A percentile compares a stretch with the other conserved stretches of the same genome.
Evolutionary conservation across 2,888 invertebrate species (phyloP).

Genomic region (Trichacis sp.): DNA sequence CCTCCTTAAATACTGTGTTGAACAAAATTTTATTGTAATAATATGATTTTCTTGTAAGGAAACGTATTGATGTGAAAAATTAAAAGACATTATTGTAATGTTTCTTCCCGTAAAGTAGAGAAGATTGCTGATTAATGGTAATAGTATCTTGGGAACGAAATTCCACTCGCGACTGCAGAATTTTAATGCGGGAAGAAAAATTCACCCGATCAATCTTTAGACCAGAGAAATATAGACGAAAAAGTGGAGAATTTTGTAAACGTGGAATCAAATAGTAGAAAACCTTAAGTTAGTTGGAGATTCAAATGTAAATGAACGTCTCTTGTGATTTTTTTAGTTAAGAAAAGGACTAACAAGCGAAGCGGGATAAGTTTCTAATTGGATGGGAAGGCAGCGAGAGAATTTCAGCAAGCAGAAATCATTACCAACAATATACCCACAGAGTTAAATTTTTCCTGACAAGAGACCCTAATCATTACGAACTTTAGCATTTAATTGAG

Average conservation of each 20-base stretch:
- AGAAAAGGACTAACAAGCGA: conserved; percentile 7
- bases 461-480: too few relatives aligned
- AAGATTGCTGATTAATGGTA: conserved; percentile 1
- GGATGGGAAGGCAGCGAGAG: conserved; percentile 3
- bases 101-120: too few relatives aligned
- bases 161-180: background rate
- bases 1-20: too few relatives aligned
- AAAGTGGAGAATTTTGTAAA: too few relatives aligned
- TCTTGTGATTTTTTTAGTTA: background rate
- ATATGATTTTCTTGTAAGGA: too few relatives aligned
- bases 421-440: too few relatives aligned
- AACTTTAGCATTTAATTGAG: too few relatives aligned
- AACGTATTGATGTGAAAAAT: too few relatives aligned
- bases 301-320: conserved; percentile 1
- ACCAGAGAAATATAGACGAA: background rate
- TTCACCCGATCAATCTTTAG: background rate
- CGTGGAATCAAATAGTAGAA: background rate
- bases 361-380: conserved; percentile 7
- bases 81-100: too few relatives aligned
- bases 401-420: conserved; percentile 2
- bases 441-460: too few relatives aligned
- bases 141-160: background rate
- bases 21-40: too few relatives aligned
- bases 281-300: background rate
- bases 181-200: conserved; percentile 8